A percentile compares a stretch with the other conserved stretches of the same genome.
Evolutionary conservation across 2,888 invertebrate genomes (phyloP).

Genomic region (Nomada goodeniana): DNA sequence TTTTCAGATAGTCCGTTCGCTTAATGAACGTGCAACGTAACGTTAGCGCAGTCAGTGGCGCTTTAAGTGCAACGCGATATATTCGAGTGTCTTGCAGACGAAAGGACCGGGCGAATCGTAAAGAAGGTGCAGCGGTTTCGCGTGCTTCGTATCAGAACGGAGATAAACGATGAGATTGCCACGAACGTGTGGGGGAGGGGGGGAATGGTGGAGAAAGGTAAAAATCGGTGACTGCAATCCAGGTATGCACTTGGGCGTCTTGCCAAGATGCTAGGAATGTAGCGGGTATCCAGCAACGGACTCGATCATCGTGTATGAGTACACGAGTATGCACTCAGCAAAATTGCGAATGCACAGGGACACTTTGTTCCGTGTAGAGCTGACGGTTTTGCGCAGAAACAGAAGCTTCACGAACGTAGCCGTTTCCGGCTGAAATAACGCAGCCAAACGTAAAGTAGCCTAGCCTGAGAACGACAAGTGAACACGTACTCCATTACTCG

Average conservation of each 20-base stretch:
- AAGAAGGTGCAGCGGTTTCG: constrained; percentile 32
- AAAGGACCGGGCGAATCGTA: not conserved
- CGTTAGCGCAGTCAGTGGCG: no score
- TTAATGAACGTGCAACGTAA: no score
- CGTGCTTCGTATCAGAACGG: constrained; percentile 23
- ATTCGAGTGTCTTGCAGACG: not conserved
- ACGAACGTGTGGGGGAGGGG: constrained; percentile 7
- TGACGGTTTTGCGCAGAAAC: constrained; percentile 7
- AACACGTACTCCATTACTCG: no score
- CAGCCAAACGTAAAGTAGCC: not conserved
- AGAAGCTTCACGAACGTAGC: not conserved
- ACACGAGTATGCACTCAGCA: constrained; percentile 70
- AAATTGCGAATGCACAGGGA: constrained; percentile 47
- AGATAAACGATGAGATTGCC: constrained; percentile 54
- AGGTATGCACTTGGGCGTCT: constrained; percentile 64
- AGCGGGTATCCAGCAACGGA: constrained; percentile 37
- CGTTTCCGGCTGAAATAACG: not conserved
- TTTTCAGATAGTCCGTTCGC: no score
- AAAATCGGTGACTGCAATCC: constrained; percentile 53
- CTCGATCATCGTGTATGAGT: constrained; percentile 34
- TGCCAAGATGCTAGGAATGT: constrained; percentile 62
- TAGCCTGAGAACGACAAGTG: not conserved
- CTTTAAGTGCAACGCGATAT: no score
- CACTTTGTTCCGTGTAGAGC: constrained; percentile 12
- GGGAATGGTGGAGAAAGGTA: constrained; percentile 8